Percentiles rank a stretch among this genome's conserved stretches.
Evolutionary conservation across 2,888 invertebrate species (phyloP).

Genomic region (Trissonchulus latispiculum): DNA sequence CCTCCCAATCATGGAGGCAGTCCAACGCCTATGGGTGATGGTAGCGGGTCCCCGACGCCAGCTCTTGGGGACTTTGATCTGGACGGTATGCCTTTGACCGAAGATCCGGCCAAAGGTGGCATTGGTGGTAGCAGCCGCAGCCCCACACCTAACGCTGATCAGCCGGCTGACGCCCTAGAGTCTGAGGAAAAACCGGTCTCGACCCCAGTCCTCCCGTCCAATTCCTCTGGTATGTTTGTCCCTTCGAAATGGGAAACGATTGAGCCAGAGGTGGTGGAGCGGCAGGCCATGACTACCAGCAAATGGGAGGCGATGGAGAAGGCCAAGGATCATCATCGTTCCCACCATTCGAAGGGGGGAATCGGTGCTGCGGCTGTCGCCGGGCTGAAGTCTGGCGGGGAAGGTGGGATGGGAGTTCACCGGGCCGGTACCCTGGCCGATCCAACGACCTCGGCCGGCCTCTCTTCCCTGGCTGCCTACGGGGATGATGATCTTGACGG

Average conservation of each 20-base stretch:
- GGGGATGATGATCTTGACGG: constrained; percentile 31
- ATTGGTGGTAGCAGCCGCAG: background rate
- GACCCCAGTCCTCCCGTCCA: constrained; percentile 20
- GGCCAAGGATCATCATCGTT: constrained; percentile 45
- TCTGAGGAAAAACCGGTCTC: constrained; percentile 18
- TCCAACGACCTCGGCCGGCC: constrained; percentile 58
- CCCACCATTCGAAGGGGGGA: constrained; percentile 26
- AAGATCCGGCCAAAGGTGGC: background rate
- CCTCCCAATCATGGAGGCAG: too few species aligned
- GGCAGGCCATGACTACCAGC: constrained; percentile 66
- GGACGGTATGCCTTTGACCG: constrained; percentile 58
- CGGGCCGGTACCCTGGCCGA: constrained; percentile 55
- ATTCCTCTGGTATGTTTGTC: constrained; percentile 55
- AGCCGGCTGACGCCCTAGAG: constrained; percentile 46
- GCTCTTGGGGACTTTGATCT: constrained; percentile 54
- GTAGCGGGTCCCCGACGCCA: too few species aligned
- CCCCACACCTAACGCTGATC: background rate
- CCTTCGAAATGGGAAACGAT: constrained; percentile 94
- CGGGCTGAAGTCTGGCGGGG: constrained; percentile 24
- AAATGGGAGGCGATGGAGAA: constrained; percentile 71
- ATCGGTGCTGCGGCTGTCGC: background rate
- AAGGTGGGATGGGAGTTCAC: constrained; percentile 48
- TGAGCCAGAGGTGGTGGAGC: constrained; percentile 70
- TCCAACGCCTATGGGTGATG: too few species aligned
- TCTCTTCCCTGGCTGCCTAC: constrained; percentile 1